A percentile compares a stretch with the other conserved stretches of the same genome.
These are phyloP conservation scores for Eretmochelys imbricata DNA, from an alignment of 2,113 vertebrate species.

Conservation along the genomic window DNA sequence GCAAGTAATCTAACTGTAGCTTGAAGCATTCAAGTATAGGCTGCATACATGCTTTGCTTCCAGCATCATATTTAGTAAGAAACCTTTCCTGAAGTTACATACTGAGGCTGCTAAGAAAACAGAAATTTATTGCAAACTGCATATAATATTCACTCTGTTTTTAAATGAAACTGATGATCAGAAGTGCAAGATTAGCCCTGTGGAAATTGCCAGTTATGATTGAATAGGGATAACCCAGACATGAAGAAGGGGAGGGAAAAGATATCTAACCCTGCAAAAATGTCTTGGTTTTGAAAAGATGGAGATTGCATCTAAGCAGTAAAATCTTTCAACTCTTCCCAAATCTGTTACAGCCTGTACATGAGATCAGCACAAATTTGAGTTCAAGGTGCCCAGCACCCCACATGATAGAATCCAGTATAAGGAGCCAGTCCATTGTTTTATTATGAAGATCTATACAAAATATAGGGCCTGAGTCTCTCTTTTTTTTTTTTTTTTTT, in stretches of 20 bases:
- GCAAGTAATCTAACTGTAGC: not conserved
- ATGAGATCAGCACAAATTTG: too few relatives aligned
- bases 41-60: not conserved
- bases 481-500: too few relatives aligned
- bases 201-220: not conserved
- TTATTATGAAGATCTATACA: not conserved
- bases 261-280: not conserved
- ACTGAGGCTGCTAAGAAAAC: not conserved
- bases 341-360: not conserved
- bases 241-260: not conserved
- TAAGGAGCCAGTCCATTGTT: not conserved
- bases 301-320: not conserved
- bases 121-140: not conserved
- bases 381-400: not conserved
- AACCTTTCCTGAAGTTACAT: not conserved
- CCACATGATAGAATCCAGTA: not conserved
- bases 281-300: not conserved
- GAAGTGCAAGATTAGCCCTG: not conserved
- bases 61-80: not conserved
- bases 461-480: not conserved
- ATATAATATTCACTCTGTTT: not conserved
- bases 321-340: not conserved
- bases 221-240: not conserved
- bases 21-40: not conserved
- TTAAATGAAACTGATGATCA: not conserved